Conservation (phyloP, 2,888 invertebrate genomes). For the Xestia rhomboidea region DNA sequence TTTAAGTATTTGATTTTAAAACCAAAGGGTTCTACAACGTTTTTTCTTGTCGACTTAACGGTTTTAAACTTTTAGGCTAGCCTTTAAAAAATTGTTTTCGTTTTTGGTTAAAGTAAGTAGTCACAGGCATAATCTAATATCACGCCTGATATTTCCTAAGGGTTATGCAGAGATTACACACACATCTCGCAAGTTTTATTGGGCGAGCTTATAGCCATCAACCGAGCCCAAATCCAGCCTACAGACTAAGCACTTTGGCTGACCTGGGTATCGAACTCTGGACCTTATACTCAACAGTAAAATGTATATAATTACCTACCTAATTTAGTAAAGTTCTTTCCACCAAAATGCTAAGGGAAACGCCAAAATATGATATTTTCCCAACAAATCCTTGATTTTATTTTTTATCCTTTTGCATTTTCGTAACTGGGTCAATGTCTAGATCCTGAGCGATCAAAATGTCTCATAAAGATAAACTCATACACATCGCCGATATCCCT, state of each 20-base stretch:
- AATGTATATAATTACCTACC: not conserved
- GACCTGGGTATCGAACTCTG: not conserved
- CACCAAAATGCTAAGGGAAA: not conserved
- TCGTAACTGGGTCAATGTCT: constrained; percentile 52
- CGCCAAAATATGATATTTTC: constrained; percentile 22
- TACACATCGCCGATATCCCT: constrained; percentile 40
- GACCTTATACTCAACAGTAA: not conserved
- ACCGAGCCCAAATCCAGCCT: not conserved
- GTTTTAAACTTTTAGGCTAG: not conserved
- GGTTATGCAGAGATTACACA: not conserved
- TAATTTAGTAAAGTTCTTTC: not conserved
- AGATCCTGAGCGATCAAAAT: constrained; percentile 52
- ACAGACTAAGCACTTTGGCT: not conserved
- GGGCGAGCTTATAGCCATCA: not conserved
- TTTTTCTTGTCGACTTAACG: constrained; percentile 5
- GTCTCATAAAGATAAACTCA: constrained; percentile 60
- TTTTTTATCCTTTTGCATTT: constrained; percentile 18
- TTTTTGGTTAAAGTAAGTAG: not conserved
- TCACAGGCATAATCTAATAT: not conserved
- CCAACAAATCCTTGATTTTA: constrained; percentile 19
- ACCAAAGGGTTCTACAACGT: constrained; percentile 5
- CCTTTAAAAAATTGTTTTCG: not conserved
- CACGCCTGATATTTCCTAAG: not conserved
- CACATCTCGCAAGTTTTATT: not conserved
- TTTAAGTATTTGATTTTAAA: constrained; percentile 14